Evolutionary conservation across 2,797 vertebrate genomes (phyloP).

Genomic region (Pseudochirops corinnae): DNA sequence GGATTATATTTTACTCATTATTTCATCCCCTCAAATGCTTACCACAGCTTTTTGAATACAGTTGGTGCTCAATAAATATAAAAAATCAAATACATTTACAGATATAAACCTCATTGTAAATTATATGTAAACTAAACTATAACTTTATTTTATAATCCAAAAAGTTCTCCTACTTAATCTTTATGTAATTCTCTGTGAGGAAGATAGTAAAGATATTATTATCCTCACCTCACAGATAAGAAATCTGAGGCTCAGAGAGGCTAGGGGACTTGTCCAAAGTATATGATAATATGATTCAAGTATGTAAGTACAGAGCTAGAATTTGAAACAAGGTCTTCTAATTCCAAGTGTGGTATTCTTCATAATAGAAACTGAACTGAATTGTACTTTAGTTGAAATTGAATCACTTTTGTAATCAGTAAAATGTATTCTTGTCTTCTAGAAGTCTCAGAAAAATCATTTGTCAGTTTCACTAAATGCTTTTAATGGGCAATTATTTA

Average conservation of each 20-base stretch:
- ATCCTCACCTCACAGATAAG: not conserved
- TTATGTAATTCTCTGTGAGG: not conserved
- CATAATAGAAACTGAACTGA: conserved; percentile 16
- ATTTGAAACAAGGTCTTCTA: not conserved
- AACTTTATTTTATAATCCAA: not conserved
- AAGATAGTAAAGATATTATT: not conserved
- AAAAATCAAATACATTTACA: not conserved
- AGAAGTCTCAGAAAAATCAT: conserved; percentile 50
- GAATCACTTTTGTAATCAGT: not conserved
- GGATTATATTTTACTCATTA: not conserved
- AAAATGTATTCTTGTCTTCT: not conserved
- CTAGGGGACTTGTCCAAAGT: not conserved
- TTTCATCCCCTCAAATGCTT: not conserved
- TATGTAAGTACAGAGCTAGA: not conserved
- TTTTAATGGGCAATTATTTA: conserved; percentile 63
- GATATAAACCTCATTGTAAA: not conserved
- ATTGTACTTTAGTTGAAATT: conserved; percentile 42
- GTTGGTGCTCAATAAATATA: not conserved
- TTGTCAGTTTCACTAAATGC: conserved; percentile 55
- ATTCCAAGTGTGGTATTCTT: not conserved
- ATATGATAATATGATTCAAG: not conserved
- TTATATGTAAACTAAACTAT: not conserved
- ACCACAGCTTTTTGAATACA: not conserved
- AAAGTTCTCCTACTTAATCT: not conserved
- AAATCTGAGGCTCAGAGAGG: not conserved